phyloP scores from a whole-genome alignment of 1,140 invertebrate species.

The Microplitis mediator region DNA sequence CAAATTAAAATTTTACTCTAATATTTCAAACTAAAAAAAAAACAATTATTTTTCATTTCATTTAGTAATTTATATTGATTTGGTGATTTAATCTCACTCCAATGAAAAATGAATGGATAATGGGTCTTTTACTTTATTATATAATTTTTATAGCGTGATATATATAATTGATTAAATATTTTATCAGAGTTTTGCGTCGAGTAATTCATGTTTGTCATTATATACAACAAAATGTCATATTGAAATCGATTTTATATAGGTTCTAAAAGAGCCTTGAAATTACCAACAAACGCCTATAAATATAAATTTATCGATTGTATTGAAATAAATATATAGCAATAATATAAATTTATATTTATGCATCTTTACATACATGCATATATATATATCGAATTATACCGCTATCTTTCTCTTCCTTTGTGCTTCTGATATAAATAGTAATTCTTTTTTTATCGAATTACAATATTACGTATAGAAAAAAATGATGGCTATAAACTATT shows the following conservation, averaged over 20 bases:
- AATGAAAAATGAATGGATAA: not conserved
- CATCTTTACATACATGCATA: no score
- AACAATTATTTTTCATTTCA: no score
- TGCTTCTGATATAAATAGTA: no score
- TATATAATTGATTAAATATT: not conserved
- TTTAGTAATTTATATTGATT: no score
- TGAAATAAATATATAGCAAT: no score
- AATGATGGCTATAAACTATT: not conserved
- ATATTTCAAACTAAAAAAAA: no score
- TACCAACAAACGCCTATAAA: not conserved
- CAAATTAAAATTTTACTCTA: no score
- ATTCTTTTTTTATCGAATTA: no score
- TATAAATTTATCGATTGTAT: not conserved
- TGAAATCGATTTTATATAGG: conserved; percentile 1
- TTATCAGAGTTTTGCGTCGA: not conserved
- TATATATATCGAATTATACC: not conserved
- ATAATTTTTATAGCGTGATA: no score
- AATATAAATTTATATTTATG: no score
- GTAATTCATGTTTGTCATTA: not conserved
- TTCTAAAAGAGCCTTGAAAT: not conserved
- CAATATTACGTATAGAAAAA: not conserved
- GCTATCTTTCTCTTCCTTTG: not conserved
- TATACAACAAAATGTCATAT: not conserved
- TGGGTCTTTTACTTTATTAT: no score
- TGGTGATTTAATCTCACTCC: not conserved